Evolutionary conservation across 2,888 invertebrate genomes (phyloP), one percentile per base, ranked within the genome.

Genomic region (Apomyelois bistriatella): DNA sequence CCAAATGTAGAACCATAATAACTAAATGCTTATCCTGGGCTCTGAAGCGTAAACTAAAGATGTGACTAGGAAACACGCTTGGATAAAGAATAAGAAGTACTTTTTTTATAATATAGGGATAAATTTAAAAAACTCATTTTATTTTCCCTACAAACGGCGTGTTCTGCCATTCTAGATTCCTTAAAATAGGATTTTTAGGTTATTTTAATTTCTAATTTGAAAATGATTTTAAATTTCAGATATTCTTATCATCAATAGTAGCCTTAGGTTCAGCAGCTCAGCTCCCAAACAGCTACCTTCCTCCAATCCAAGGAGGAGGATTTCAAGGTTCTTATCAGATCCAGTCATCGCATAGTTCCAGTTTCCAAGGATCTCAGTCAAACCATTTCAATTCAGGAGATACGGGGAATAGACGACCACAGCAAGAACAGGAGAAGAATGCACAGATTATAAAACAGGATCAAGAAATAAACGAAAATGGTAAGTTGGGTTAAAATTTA

Each of bases 371-470:
- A 1, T 49, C 40, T 41, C 37, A 48, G 10, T 43, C n/a, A 1
- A 38, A 40, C 16, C 40, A 40, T 7, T 40, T 13, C 40, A 52
- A 54, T 28, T 46, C 62, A 9, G 62, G 62, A 10, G 68, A 64
- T 15, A 66, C 48, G 35, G 78, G 72, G 0, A 82, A 76, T 48
- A 66, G 60, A 42, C 66, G 84, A 9, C 65, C 79, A 0, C 86
- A 87, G 55, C 83, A 85, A 53, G 68, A 70, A 1, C 58, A 56
- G 5, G 87, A 88, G 52, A 81, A 75, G 55, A 79, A 78, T 53
- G 80, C 87, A 12, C 76, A 63, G 16, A 72, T 82, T 15, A 36
- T 88, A 52, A 82, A 77, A 57, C 76, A 76, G 46, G 80, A 80
- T 3, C 84, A 82, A 46, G 78, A 63, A 32, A 68, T 79, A 16